Percentiles rank a stretch among this genome's conserved stretches.
phyloP scores from a whole-genome alignment of 2,888 invertebrate genomes.

The Achlya flavicornis region DNA sequence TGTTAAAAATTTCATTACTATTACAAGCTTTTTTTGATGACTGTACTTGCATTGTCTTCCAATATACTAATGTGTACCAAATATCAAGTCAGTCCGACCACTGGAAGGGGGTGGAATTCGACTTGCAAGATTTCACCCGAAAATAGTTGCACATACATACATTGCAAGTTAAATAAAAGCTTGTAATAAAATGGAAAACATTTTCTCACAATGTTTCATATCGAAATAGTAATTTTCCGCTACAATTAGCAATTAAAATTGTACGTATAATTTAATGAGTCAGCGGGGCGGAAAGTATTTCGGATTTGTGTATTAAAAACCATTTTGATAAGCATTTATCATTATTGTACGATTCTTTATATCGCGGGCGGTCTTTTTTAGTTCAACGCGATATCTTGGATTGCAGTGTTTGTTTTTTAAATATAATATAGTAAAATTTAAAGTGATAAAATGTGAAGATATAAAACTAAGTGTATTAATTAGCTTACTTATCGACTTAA shows the following conservation, averaged over 20 bases:
- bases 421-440: background rate
- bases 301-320: background rate
- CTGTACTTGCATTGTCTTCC: too few species aligned
- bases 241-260: constrained; percentile 6
- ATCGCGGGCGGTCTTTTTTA: background rate
- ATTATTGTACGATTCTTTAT: background rate
- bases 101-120: too few species aligned
- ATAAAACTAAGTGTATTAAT: background rate
- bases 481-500: background rate
- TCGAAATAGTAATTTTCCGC: background rate
- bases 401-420: background rate
- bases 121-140: too few species aligned
- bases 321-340: constrained; percentile 3
- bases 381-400: background rate
- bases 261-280: constrained; percentile 11
- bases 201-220: background rate
- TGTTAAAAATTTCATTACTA: too few species aligned
- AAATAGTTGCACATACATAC: too few species aligned
- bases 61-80: too few species aligned
- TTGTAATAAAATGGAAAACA: too few species aligned
- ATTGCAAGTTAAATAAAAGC: too few species aligned
- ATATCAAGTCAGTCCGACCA: too few species aligned
- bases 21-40: too few species aligned
- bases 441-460: constrained; percentile 11
- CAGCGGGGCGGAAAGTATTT: background rate